Base-by-base conservation (phyloP, 2,113 vertebrate species). In the Scytalopus superciliaris region DNA sequence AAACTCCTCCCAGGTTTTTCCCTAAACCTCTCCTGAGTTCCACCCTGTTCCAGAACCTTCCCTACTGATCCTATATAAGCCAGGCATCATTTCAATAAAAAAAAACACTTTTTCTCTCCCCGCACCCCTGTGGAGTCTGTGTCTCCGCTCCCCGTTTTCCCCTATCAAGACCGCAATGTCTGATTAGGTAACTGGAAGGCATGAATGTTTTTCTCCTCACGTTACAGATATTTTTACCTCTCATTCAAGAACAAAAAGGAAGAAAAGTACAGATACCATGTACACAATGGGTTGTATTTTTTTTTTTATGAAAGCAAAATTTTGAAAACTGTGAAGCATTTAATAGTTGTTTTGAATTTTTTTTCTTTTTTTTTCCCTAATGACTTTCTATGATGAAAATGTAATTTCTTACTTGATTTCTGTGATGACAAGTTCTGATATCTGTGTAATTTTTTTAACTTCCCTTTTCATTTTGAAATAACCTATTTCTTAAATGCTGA, bases 301-400 rank as follows among this genome's bases (percentile, higher is more conserved):
- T 69, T 72, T 40, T 50, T 12, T 4, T 8, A 45, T 55, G 76
- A 87, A n/a, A 3, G 5, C 12, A 13, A 40, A 64, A 59, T 52
- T 45, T 82, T 12, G 14, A 50, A 87, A 66, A 39, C 9, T 2
- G n/a, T 6, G 11, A 50, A 69, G n/a, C 5, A 52, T 50, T 57
- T 69, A n/a, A 19, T 42, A 31, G 6, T 2, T 23, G 5, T 1
- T 21, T 19, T 23, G 40, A 14, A 0, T 1, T 6, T 66, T 33
- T 35, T 57, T 40, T 40, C 6, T 4, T 19, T 15, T 44, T 44
- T 45, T 47, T 49, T 27, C 37, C 47, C 24, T 47, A 33, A 13
- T 63, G 9, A 59, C 8, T 45, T 76, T 24, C 14, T 52, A 23
- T 40, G 5, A 52, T 68, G 16, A 68, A 62, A 30, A 24, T 40